Conservation (phyloP, 1,140 invertebrate genomes). For the Calliopsis andreniformis region DNA sequence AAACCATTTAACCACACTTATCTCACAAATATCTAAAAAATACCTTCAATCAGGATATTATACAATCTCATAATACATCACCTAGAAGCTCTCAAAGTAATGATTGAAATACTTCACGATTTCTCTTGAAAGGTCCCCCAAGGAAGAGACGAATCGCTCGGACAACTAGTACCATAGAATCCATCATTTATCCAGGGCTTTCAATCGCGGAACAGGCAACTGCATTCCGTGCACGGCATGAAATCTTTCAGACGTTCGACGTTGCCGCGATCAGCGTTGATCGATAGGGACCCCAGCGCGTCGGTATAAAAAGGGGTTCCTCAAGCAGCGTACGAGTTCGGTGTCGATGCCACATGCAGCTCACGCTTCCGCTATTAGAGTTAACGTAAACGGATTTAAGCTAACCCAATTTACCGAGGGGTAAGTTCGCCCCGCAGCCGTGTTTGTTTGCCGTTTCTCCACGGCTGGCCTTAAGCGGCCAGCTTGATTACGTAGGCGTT, state of each 20-base stretch:
- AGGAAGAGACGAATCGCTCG: too few relatives aligned
- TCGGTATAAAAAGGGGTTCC: not conserved
- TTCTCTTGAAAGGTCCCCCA: too few relatives aligned
- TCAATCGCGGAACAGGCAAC: not conserved
- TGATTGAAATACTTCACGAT: too few relatives aligned
- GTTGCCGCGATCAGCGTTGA: not conserved
- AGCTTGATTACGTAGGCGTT: constrained; percentile 60
- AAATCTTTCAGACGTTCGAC: not conserved
- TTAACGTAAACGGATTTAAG: constrained; percentile 79
- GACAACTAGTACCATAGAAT: too few relatives aligned
- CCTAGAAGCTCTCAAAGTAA: too few relatives aligned
- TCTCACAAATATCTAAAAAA: too few relatives aligned
- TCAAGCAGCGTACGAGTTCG: constrained; percentile 15
- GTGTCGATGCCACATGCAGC: constrained; percentile 64
- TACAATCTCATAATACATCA: too few relatives aligned
- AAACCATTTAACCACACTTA: too few relatives aligned
- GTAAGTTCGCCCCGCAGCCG: constrained; percentile 72
- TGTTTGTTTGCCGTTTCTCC: constrained; percentile 70
- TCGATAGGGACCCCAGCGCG: constrained; percentile 17
- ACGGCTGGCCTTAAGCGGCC: constrained; percentile 50
- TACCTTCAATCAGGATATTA: too few relatives aligned
- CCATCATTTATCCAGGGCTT: not conserved
- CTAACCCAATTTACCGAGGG: constrained; percentile 79
- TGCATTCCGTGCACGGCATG: not conserved
- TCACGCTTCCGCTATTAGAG: constrained; percentile 78